A percentile compares a stretch with the other conserved stretches of the same genome.
phyloP scores from a whole-genome alignment of 2,113 vertebrate species.

The Rhinopomastus cyanomelas region DNA sequence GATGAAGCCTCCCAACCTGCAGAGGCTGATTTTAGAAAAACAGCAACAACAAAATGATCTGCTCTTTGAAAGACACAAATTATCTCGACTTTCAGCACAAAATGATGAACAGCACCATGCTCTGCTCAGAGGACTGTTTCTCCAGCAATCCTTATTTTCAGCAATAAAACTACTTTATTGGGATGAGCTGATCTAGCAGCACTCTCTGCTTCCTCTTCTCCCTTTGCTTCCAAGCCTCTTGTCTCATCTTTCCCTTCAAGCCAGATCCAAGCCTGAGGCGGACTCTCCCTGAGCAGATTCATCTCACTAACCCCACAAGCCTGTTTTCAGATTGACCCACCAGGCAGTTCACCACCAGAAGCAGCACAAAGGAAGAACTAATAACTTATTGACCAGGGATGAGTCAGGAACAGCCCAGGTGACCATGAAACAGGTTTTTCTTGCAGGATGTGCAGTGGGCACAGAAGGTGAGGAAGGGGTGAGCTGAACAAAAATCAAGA shows the following conservation, averaged over 20 bases:
- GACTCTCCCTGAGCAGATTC: background rate
- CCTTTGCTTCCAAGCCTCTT: background rate
- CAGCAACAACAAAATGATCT: background rate
- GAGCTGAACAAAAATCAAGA: background rate
- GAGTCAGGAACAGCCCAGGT: background rate
- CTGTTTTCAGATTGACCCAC: background rate
- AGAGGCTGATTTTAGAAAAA: background rate
- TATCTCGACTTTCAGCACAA: background rate
- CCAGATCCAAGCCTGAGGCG: background rate
- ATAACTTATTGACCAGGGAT: no score
- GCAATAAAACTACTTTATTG: constrained; percentile 1
- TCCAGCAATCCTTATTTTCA: background rate
- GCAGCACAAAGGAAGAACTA: background rate
- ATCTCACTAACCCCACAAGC: background rate
- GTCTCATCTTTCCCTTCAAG: background rate
- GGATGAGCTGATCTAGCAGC: background rate
- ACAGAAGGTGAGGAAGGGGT: background rate
- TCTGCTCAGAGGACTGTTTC: background rate
- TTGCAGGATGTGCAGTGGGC: background rate
- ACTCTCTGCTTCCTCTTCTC: background rate
- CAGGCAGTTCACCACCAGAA: background rate
- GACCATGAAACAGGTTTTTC: background rate
- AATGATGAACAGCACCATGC: background rate
- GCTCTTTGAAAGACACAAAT: background rate
- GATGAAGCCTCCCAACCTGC: background rate